Percentiles rank a stretch among this genome's conserved stretches.
Conservation (phyloP, 1,140 invertebrate species). For the Vanessa atalanta region DNA sequence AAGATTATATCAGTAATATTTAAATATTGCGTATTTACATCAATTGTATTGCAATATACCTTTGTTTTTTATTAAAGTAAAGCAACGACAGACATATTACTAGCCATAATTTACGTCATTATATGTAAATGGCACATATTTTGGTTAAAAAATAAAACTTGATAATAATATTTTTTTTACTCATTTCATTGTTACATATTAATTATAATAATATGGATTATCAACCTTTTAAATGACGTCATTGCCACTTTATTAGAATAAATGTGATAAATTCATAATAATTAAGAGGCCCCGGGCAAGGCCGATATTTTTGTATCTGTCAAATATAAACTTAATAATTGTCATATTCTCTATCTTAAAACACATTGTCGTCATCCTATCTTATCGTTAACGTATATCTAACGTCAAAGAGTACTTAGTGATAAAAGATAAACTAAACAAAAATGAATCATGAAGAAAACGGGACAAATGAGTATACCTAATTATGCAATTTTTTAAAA, state of each 20-base stretch:
- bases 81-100: no score
- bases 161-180: no score
- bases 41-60: no score
- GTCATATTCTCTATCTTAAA: conserved; percentile 35
- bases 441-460: conserved; percentile 52
- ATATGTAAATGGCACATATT: no score
- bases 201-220: no score
- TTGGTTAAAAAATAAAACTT: no score
- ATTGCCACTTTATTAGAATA: background rate
- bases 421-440: conserved; percentile 54
- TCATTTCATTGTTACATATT: no score
- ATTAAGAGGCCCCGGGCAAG: conserved; percentile 1
- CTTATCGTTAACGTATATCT: conserved; percentile 70
- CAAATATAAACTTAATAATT: conserved; percentile 25
- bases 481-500: no score
- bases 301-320: conserved; percentile 4
- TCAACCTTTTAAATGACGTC: background rate
- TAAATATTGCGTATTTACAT: no score
- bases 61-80: no score
- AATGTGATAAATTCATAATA: conserved; percentile 1
- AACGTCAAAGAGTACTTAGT: conserved; percentile 53
- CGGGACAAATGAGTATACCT: background rate
- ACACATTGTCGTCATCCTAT: conserved; percentile 66
- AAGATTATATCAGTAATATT: no score
- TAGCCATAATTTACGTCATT: no score